Evolutionary conservation across 2,888 invertebrate species (phyloP).

Genomic region (Oasisia sp.): DNA sequence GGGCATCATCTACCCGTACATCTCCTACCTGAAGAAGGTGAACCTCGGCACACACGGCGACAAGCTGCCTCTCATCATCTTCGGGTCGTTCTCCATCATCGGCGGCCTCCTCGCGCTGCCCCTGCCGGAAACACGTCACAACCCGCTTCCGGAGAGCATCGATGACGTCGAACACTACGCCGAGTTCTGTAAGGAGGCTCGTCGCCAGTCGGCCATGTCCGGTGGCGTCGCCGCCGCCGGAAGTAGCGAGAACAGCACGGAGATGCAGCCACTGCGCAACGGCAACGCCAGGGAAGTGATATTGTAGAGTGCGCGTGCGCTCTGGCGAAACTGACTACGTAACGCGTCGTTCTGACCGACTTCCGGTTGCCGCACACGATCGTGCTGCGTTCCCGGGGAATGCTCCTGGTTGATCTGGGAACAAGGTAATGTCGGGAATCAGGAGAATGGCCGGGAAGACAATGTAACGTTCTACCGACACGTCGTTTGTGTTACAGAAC

Average conservation of each 20-base stretch:
- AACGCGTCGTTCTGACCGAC: background rate
- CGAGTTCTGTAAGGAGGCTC: slow-evolving; percentile 38
- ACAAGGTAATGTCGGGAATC: background rate
- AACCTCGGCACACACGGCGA: slow-evolving; percentile 33
- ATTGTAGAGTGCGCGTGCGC: background rate
- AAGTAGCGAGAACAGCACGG: slow-evolving; percentile 17
- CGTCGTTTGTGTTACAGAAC: background rate
- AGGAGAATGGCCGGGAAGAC: background rate
- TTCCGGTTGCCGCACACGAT: background rate
- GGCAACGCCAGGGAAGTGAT: background rate
- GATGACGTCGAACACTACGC: slow-evolving; percentile 44
- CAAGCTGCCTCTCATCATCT: slow-evolving; percentile 42
- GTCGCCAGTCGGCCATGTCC: background rate
- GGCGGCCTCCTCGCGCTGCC: slow-evolving; percentile 42
- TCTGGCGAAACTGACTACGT: background rate
- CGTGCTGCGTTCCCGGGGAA: background rate
- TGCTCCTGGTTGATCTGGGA: background rate
- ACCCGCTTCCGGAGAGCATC: slow-evolving; percentile 42
- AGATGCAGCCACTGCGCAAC: slow-evolving; percentile 6
- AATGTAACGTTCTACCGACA: background rate
- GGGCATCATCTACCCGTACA: slow-evolving; percentile 43
- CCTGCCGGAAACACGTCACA: slow-evolving; percentile 42
- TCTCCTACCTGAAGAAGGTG: slow-evolving; percentile 43
- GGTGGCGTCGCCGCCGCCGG: background rate
- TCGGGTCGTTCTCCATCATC: slow-evolving; percentile 40